Evolutionary conservation across 2,888 invertebrate genomes (phyloP), one percentile per base, ranked within the genome.

Genomic region (Eupithecia dodoneata): DNA sequence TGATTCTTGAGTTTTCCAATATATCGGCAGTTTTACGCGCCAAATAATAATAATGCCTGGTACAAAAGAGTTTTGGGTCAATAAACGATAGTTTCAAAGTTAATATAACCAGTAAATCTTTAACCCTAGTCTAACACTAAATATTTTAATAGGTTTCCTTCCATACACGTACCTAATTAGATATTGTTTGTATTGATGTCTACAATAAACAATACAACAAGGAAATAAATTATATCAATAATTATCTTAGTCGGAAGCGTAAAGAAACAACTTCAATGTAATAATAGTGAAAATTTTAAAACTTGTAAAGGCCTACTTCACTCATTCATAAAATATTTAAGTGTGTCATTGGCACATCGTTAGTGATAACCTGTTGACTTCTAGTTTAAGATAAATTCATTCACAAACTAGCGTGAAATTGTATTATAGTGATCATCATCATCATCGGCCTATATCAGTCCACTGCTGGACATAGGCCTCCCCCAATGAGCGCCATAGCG

Each of bases 321-420:
- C 41, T 69, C 44, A 59, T 76, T 66, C 81, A 79, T 42, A 75
- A 83, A 49, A 80, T 72, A 75, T 69, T 76, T 71, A 79, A 84
- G 41, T 69, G 10, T 42, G 67, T 69, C 44, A 69, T n/a, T 69
- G 44, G 67, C 67, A 69, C 67, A 69, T 59, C 18, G 55, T 59
- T 69, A 4, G 4, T 18, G 45, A 45, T 83, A 82, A 82, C 83
- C 76, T 76, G 18, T 85, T 85, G 86, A 83, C 82, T 82, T 65
- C 45, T 73, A 74, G 63, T 47, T 74, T 78, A 30, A 76, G 80
- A 83, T 83, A 79, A 85, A 78, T 82, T 83, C 80, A 84, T 85
- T 85, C 84, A 85, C 79, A 72, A 83, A 80, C 81, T 80, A 79
- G 49, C 77, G 82, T 76, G 74, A 65, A 79, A 80, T 80, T 81